Percentiles rank a stretch among this genome's conserved stretches.
Evolutionary conservation across 2,888 invertebrate genomes (phyloP).

Genomic region (Clivina fossor): DNA sequence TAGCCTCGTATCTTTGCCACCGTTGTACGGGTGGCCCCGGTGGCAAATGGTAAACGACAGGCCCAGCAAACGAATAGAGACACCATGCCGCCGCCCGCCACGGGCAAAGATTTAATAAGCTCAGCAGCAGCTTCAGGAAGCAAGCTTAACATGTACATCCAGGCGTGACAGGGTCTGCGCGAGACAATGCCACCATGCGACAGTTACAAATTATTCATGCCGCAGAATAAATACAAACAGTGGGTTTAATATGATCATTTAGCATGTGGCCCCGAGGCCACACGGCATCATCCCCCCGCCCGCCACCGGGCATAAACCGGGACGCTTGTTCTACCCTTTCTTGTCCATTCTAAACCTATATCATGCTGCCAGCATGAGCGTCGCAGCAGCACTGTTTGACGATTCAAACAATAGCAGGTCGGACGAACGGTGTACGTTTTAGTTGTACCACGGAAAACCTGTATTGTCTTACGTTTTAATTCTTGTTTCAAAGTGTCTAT

Average conservation of each 20-base stretch:
- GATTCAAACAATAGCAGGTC: too few species aligned
- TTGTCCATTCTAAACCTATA: too few species aligned
- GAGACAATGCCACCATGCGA: slow-evolving; percentile 19
- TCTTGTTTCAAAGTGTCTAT: too few species aligned
- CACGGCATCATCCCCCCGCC: neutral
- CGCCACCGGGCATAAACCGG: neutral
- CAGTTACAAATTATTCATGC: slow-evolving; percentile 30
- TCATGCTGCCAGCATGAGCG: too few species aligned
- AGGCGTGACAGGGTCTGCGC: slow-evolving; percentile 20
- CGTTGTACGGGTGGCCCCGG: neutral
- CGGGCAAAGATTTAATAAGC: slow-evolving; percentile 31
- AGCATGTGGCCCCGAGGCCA: slow-evolving; percentile 13
- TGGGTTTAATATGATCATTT: slow-evolving; percentile 30
- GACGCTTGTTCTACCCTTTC: too few species aligned
- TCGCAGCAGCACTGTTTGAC: too few species aligned
- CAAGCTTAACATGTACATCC: slow-evolving; percentile 28
- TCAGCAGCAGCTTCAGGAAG: slow-evolving; percentile 26
- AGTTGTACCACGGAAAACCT: too few species aligned
- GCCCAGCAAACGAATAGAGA: neutral
- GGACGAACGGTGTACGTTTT: too few species aligned
- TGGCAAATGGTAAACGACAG: neutral
- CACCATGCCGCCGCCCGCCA: neutral
- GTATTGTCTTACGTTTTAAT: too few species aligned
- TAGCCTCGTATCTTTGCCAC: too few species aligned
- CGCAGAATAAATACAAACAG: slow-evolving; percentile 30